Evolutionary conservation across 2,797 vertebrate species (phyloP), one percentile per base, ranked within the genome.

Genomic region (Lithobates sylvaticus): DNA sequence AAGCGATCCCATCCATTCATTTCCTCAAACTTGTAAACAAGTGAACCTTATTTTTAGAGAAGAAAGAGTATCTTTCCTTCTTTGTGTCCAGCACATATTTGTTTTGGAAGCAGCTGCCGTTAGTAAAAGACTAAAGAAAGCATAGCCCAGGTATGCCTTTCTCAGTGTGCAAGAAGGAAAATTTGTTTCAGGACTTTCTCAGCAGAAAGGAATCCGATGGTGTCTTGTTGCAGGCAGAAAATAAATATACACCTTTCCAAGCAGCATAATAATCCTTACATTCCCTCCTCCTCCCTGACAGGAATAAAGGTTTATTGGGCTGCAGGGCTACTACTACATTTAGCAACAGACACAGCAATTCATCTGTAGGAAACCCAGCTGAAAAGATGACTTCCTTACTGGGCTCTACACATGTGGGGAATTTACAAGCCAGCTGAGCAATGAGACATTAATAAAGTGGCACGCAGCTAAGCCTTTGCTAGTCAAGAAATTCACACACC

Each of bases 181-280:
- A 79, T 67, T 12, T 2, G 44, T 72, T 79, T 86, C 36, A 26
- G 36, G 32, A 76, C 29, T 67, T 72, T 87, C 54, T 83, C 80
- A 87, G 42, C 50, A 34, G 69, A 87, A 87, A 74, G 81, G 86
- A 87, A 87, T 87, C 81, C 69, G 39, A 32, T 79, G 75, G 85
- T 83, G 75, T 83, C 81, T 64, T 42, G 29, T 78, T 87, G 16
- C 76, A 78, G 36, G 58, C 67, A 44, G 39, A 78, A 67, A 74
- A 73, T 26, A 74, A 74, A 75, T 61, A 58, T 68, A 71, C 81
- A 86, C 72, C 84, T 83, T 87, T 75, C 58, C 86, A 83, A 42
- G 12, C 27, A 42, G 69, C 76, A 79, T 61, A 87, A 79, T 75
- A 87, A 79, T 78, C 70, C 58, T 67, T 29, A 34, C 47, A 65